Evolutionary conservation across 2,113 vertebrate species (phyloP), one percentile per base, ranked within the genome.

Genomic region (Zapornia atra): DNA sequence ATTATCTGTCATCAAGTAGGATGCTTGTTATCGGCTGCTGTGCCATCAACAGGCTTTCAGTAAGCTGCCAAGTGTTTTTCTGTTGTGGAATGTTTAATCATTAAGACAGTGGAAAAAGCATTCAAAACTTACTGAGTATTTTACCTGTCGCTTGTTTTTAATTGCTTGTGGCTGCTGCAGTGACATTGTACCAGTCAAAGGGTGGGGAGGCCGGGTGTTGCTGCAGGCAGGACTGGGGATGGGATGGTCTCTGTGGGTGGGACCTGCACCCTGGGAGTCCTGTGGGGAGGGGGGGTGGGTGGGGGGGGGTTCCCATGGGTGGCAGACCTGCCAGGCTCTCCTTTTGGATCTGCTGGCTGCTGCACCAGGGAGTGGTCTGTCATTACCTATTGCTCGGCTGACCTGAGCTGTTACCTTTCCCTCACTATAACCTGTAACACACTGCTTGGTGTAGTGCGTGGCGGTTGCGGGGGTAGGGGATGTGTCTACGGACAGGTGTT

Each of bases 1-100:
- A 96, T 97, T 96, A 95, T 95, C 95, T 95, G 84, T 92, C 93
- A 91, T 96, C 93, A 94, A 91, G 94, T 92, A 91, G 83, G 88
- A 54, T 92, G 86, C 86, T 91, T 6, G 70, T 96, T 95, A 89
- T 33, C 14, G 1, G 96, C 83, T 93, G 91, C 88, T 89, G 71
- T 87, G 86, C 92, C 91, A 82, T 85, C 90, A 94, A 34, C 88
- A 87, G 73, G 88, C 86, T 96, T 94, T 96, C 86, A 70, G 63
- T 92, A 92, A 93, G 82, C 86, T 92, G 86, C 91, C 86, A 88
- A 87, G 91, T 94, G 84, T 90, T 93, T 91, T 93, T 53, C 72
- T 94, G 57, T 57, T 87, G 68, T 79, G 86, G 92, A 84, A 70
- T 54, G 34, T 92, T 89, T 94, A 91, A 92, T 97, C 83, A 69